A percentile compares a stretch with the other conserved stretches of the same genome.
phyloP scores from a whole-genome alignment of 1,140 invertebrate genomes.

The Tetramorium parvispinum region DNA sequence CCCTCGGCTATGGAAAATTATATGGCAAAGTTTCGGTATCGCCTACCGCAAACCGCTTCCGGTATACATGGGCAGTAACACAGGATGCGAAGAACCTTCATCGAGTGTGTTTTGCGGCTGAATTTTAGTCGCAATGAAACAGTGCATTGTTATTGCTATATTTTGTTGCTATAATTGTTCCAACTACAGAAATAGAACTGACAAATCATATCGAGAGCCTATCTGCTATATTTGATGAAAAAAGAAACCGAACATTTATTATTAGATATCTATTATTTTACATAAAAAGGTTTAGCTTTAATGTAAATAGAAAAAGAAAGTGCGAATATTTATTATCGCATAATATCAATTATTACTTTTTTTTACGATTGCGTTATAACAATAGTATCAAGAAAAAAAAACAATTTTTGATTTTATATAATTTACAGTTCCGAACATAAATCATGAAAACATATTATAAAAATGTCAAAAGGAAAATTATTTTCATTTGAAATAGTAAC shows the following conservation, averaged over 20 bases:
- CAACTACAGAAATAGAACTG: neutral
- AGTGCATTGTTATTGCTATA: neutral
- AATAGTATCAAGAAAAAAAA: neutral
- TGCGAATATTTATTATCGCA: neutral
- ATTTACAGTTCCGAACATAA: neutral
- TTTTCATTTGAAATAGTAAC: neutral
- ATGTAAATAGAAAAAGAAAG: no score
- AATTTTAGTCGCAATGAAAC: neutral
- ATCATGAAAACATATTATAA: neutral
- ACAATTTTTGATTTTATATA: neutral
- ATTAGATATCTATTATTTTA: neutral
- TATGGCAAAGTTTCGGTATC: constrained; percentile 56
- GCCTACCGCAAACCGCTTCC: constrained; percentile 5
- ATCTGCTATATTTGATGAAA: neutral
- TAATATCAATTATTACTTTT: neutral
- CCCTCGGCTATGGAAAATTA: constrained; percentile 53
- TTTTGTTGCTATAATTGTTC: constrained; percentile 1
- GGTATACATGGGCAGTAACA: neutral
- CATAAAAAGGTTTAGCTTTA: no score
- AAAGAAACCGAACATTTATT: neutral
- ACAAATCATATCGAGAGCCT: neutral
- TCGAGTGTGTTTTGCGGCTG: constrained; percentile 5
- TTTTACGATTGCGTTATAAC: neutral
- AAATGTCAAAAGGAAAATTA: neutral
- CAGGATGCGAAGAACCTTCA: neutral